Evolutionary conservation across 2,113 vertebrate species (phyloP).

Genomic region (Coptodon rendalli): DNA sequence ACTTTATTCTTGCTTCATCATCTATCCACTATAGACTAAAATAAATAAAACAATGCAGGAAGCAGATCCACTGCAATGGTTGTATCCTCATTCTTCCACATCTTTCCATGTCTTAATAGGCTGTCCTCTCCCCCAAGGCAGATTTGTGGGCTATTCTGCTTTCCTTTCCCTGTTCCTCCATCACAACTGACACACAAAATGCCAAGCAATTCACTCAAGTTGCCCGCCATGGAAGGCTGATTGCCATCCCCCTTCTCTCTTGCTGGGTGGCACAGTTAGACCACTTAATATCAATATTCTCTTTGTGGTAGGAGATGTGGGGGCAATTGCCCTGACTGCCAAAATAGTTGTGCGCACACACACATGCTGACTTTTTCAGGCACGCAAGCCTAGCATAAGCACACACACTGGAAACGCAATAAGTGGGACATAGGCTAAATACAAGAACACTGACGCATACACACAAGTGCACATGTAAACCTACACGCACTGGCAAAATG

Average conservation of each 20-base stretch:
- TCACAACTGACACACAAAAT: conserved; percentile 37
- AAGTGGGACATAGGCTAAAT: conserved; percentile 15
- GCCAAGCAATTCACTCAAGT: conserved; percentile 21
- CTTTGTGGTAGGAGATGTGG: conserved; percentile 35
- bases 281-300: conserved; percentile 65
- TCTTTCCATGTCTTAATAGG: background rate
- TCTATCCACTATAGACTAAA: background rate
- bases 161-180: background rate
- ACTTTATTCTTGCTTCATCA: background rate
- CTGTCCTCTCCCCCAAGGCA: conserved; percentile 5
- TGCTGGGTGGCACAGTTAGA: conserved; percentile 26
- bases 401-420: background rate
- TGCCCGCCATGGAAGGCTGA: conserved; percentile 1
- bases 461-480: background rate
- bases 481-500: background rate
- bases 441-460: background rate
- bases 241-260: conserved; percentile 1
- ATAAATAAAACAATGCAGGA: background rate
- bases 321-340: conserved; percentile 43
- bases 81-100: background rate
- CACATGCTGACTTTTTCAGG: background rate
- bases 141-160: background rate
- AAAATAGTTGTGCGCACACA: conserved; percentile 51
- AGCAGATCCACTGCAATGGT: background rate
- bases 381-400: background rate